Evolutionary conservation across 1,140 invertebrate species (phyloP).

Genomic region (Helicoverpa zea): DNA sequence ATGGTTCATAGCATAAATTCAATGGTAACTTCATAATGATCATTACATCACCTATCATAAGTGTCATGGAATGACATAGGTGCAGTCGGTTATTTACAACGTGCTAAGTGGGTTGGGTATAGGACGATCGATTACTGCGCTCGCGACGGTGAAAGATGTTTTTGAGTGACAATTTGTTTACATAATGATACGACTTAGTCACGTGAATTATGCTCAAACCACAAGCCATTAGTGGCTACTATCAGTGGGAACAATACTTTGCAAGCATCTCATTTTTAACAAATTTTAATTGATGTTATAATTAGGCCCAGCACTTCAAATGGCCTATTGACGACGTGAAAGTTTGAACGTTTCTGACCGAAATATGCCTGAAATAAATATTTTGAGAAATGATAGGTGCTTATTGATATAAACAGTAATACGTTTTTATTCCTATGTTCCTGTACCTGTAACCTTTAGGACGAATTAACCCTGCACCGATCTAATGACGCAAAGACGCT

Average conservation of each 20-base stretch:
- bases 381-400: too few relatives aligned
- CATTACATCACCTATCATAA: background rate
- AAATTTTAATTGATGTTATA: too few relatives aligned
- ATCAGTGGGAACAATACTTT: too few relatives aligned
- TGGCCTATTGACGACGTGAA: too few relatives aligned
- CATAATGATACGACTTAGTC: slow-evolving; percentile 1
- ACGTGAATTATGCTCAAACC: background rate
- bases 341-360: too few relatives aligned
- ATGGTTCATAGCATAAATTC: background rate
- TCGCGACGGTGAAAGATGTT: slow-evolving; percentile 13
- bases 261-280: background rate
- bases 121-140: slow-evolving; percentile 26
- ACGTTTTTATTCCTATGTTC: too few relatives aligned
- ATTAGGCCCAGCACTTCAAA: too few relatives aligned
- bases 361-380: too few relatives aligned
- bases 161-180: slow-evolving; percentile 8
- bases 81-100: slow-evolving; percentile 11
- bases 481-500: background rate
- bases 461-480: too few relatives aligned
- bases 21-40: background rate
- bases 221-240: too few relatives aligned
- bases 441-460: too few relatives aligned
- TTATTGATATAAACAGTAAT: too few relatives aligned
- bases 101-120: slow-evolving; percentile 19
- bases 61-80: slow-evolving; percentile 21